These are phyloP conservation scores for Peromyscus aztecus DNA, from an alignment of 2,797 vertebrate species.

Conservation along the genomic window DNA sequence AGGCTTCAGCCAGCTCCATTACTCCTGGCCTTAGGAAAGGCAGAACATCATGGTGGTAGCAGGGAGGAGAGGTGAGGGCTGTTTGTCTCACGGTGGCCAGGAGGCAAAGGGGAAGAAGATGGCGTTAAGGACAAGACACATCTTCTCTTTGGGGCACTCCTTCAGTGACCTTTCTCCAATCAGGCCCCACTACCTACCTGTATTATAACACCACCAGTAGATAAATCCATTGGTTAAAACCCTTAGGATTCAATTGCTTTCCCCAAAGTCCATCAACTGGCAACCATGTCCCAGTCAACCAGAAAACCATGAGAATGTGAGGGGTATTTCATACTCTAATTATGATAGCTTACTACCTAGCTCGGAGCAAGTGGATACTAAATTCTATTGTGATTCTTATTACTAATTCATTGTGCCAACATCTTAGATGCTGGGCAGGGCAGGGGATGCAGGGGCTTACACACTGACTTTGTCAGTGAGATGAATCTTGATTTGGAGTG, in stretches of 20 bases:
- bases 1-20: no score
- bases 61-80: not conserved
- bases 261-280: not conserved
- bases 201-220: not conserved
- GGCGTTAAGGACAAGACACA: not conserved
- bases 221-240: not conserved
- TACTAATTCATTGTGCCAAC: not conserved
- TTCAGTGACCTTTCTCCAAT: not conserved
- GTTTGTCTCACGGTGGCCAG: not conserved
- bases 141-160: not conserved
- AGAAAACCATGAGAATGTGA: not conserved
- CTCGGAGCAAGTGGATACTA: not conserved
- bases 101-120: not conserved
- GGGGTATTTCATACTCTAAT: not conserved
- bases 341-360: not conserved
- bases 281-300: not conserved
- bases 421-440: not conserved
- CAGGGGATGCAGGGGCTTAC: not conserved
- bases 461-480: not conserved
- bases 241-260: not conserved
- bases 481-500: not conserved
- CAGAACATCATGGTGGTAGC: not conserved
- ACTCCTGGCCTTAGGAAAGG: not conserved
- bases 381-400: not conserved
- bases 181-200: not conserved